Evolutionary conservation across 1,140 invertebrate genomes (phyloP).

Genomic region (Leptinotarsa undecemlineata): DNA sequence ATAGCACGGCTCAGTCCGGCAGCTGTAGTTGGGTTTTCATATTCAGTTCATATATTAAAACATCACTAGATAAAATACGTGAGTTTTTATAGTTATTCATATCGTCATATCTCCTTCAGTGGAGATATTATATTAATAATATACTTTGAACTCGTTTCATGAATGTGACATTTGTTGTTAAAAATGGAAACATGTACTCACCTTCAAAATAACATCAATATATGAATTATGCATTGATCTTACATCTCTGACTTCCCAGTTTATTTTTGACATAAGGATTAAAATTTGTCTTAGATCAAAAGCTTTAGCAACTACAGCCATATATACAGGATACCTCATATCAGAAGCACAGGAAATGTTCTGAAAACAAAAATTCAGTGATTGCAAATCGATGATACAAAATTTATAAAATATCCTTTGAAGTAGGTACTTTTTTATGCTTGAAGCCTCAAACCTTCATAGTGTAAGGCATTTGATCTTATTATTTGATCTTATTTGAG

Average conservation of each 20-base stretch:
- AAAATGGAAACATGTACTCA: slow-evolving; percentile 51
- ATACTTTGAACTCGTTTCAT: no score
- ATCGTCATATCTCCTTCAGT: no score
- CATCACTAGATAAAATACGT: no score
- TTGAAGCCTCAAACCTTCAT: neutral
- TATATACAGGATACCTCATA: slow-evolving; percentile 82
- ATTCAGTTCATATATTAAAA: no score
- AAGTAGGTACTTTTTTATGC: neutral
- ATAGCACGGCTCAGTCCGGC: no score
- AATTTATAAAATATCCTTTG: neutral
- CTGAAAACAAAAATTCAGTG: slow-evolving; percentile 54
- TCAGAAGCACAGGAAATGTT: slow-evolving; percentile 72
- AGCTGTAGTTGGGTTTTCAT: no score
- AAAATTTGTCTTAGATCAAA: slow-evolving; percentile 82
- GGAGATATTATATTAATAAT: no score
- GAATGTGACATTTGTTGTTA: no score
- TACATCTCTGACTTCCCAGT: slow-evolving; percentile 95
- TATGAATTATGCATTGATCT: slow-evolving; percentile 94
- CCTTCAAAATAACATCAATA: slow-evolving; percentile 72
- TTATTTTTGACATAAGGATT: slow-evolving; percentile 84
- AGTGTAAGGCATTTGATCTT: neutral
- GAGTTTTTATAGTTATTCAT: no score
- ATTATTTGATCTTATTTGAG: no score
- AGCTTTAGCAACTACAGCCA: slow-evolving; percentile 75
- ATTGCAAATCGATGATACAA: neutral